Conservation (phyloP, 2,113 vertebrate species). For the Hyla sarda region DNA sequence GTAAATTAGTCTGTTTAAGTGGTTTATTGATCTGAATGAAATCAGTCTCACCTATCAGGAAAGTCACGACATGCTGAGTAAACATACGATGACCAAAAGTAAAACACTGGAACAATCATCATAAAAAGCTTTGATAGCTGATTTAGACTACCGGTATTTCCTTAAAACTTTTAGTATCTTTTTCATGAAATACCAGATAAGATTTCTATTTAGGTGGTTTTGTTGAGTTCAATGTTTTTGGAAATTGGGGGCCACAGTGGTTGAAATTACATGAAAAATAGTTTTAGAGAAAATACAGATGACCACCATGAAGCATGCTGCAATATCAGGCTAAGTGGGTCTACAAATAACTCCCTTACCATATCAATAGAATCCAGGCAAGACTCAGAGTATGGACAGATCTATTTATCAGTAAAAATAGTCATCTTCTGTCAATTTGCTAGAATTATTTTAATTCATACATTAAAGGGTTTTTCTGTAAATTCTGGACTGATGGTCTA, state of each 20-base stretch:
- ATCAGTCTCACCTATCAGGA: background rate
- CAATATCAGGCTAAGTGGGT: background rate
- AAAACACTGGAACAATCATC: background rate
- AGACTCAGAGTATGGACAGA: too few species aligned
- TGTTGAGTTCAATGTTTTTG: background rate
- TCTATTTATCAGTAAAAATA: too few species aligned
- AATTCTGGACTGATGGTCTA: too few species aligned
- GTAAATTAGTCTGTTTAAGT: conserved; percentile 10
- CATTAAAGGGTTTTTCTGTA: too few species aligned
- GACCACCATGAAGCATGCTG: background rate
- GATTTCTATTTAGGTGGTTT: too few species aligned
- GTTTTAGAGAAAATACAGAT: background rate
- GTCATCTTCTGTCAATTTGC: too few species aligned
- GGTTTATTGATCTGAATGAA: conserved; percentile 7
- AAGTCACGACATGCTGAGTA: background rate
- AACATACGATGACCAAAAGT: background rate
- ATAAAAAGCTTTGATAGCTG: background rate
- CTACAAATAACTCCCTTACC: background rate
- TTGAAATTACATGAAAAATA: too few species aligned
- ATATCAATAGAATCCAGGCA: background rate
- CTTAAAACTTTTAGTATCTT: background rate
- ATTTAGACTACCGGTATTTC: background rate
- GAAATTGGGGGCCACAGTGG: too few species aligned
- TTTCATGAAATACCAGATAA: too few species aligned
- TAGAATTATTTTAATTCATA: too few species aligned